Conservation (phyloP, 2,797 vertebrate genomes). For the Chelon auratus region DNA sequence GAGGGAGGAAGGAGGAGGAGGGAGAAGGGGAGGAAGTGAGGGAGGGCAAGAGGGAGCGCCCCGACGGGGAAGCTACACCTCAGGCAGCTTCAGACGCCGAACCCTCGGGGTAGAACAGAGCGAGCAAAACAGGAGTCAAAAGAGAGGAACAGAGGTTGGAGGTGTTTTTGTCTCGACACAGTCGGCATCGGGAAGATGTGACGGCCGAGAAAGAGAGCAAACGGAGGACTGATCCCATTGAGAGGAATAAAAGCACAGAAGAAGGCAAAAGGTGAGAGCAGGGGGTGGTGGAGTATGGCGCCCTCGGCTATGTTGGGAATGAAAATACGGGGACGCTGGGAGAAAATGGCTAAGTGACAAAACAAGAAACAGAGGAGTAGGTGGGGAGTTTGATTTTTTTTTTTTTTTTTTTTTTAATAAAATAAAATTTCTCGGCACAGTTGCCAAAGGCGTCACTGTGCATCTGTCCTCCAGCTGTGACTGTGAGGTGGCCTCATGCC, state of each 20-base stretch:
- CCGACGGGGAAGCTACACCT: conserved; percentile 33
- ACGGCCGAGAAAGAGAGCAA: not conserved
- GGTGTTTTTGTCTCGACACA: conserved; percentile 25
- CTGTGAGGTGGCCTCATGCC: conserved; percentile 15
- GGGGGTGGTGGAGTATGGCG: not conserved
- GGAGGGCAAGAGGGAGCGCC: conserved; percentile 1
- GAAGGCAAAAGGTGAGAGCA: not conserved
- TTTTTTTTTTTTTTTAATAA: too few species aligned
- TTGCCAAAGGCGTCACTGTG: conserved; percentile 24
- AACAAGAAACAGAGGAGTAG: conserved; percentile 3
- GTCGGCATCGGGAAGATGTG: not conserved
- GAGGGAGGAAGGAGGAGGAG: conserved; percentile 15
- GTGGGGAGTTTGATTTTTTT: conserved; percentile 1
- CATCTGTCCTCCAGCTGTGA: conserved; percentile 47
- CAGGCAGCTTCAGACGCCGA: conserved; percentile 36
- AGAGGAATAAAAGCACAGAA: not conserved
- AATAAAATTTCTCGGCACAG: not conserved
- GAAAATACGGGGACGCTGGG: conserved; percentile 7
- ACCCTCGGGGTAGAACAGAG: conserved; percentile 36
- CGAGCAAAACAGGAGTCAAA: conserved; percentile 42
- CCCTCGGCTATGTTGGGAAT: not conserved
- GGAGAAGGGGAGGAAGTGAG: conserved; percentile 41
- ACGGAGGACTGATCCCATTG: conserved; percentile 1
- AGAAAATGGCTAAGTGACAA: conserved; percentile 8
- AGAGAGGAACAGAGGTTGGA: conserved; percentile 13